phyloP scores from a whole-genome alignment of 2,113 vertebrate species.

The Phalacrocorax brasilianus region DNA sequence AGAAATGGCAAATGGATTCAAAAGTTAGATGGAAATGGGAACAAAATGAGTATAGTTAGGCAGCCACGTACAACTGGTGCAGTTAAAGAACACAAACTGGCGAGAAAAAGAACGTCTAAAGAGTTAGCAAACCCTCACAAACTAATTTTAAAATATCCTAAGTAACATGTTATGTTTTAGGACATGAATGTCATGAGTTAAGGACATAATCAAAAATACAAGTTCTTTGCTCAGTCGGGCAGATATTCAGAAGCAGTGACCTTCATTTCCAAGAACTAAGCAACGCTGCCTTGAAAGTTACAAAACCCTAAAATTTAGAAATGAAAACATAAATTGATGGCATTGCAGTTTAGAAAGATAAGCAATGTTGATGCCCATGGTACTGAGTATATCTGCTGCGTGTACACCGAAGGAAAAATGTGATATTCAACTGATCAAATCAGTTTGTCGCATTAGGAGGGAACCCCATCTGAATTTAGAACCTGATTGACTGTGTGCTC shows the following conservation, averaged over 20 bases:
- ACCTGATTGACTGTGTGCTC: not conserved
- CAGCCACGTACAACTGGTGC: not conserved
- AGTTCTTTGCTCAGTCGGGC: not conserved
- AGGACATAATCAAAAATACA: not conserved
- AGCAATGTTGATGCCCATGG: not conserved
- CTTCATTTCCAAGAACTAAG: not conserved
- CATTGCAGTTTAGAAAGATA: not conserved
- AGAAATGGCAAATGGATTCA: not conserved
- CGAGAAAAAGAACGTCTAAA: not conserved
- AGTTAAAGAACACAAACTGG: not conserved
- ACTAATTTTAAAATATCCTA: not conserved
- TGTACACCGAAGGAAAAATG: not conserved
- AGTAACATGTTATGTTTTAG: not conserved
- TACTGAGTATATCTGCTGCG: not conserved
- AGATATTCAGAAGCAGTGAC: not conserved
- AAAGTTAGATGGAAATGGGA: not conserved
- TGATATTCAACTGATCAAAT: not conserved
- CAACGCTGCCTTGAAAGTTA: not conserved
- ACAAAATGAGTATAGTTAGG: not conserved
- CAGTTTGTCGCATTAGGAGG: not conserved
- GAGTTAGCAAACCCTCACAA: not conserved
- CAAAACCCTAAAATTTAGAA: not conserved
- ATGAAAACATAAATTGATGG: not conserved
- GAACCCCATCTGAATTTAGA: not conserved
- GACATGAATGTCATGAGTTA: not conserved